Evolutionary conservation across 2,888 invertebrate genomes (phyloP).

Genomic region (Apoda limacodes): DNA sequence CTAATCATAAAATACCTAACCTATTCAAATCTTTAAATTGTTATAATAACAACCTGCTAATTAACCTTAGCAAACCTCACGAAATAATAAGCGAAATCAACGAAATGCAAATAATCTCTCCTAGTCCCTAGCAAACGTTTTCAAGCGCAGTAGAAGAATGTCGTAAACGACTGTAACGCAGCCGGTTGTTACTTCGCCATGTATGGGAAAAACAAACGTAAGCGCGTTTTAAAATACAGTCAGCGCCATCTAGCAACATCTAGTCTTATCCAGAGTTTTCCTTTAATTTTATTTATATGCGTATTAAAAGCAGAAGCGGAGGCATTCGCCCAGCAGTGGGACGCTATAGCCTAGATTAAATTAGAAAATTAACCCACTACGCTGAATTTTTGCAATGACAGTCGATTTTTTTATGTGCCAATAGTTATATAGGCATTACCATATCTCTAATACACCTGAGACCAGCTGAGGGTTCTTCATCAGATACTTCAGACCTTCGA

Average conservation of each 20-base stretch:
- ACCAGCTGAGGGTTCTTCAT: constrained; percentile 12
- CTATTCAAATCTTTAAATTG: no score
- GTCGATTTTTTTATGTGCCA: constrained; percentile 10
- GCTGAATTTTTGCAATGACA: constrained; percentile 11
- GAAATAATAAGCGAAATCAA: no score
- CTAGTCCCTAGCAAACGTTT: background rate
- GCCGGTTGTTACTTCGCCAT: background rate
- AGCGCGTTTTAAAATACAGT: background rate
- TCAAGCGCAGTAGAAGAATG: background rate
- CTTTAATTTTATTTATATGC: constrained; percentile 9
- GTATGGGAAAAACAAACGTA: background rate
- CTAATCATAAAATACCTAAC: no score
- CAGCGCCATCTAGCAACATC: background rate
- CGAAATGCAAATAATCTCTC: background rate
- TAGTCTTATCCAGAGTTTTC: constrained; percentile 2
- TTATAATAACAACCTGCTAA: no score
- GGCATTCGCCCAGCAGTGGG: constrained; percentile 12
- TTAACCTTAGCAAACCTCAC: no score
- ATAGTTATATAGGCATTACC: constrained; percentile 6
- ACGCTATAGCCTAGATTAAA: constrained; percentile 12
- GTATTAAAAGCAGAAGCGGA: constrained; percentile 10
- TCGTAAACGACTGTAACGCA: background rate
- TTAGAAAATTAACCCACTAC: constrained; percentile 8
- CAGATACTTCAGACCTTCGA: constrained; percentile 15
- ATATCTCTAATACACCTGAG: constrained; percentile 6